Conservation (phyloP, 2,888 invertebrate species). For the Glyphotaelius pellucidus region DNA sequence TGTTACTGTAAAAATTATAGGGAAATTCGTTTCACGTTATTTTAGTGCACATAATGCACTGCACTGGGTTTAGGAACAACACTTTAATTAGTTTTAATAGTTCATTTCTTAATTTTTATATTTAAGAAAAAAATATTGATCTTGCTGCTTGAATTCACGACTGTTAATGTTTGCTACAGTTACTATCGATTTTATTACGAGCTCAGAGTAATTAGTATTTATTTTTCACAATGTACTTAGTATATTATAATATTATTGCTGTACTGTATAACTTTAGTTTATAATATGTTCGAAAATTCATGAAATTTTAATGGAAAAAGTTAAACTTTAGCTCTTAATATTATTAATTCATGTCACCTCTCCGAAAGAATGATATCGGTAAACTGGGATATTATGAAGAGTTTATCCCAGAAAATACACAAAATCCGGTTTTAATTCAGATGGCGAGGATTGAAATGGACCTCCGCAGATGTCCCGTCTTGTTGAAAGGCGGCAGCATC, state of each 20-base stretch:
- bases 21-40: too few relatives aligned
- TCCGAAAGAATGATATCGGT: neutral
- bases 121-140: too few relatives aligned
- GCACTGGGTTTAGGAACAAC: too few relatives aligned
- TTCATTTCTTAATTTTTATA: too few relatives aligned
- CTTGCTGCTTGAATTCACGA: too few relatives aligned
- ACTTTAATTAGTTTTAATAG: too few relatives aligned
- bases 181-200: too few relatives aligned
- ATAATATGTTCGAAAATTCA: neutral
- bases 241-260: neutral
- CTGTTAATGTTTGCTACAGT: too few relatives aligned
- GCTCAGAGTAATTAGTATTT: too few relatives aligned
- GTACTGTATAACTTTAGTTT: neutral
- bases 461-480: conserved; percentile 56
- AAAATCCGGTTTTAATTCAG: conserved; percentile 58
- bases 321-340: neutral
- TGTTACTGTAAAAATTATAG: too few relatives aligned
- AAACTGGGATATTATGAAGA: neutral
- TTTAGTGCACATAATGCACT: too few relatives aligned
- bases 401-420: conserved; percentile 12
- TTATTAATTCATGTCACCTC: neutral
- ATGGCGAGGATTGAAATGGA: neutral
- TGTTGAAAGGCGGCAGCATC: conserved; percentile 56
- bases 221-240: too few relatives aligned
- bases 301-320: neutral